Evolutionary conservation across 1,140 invertebrate genomes (phyloP).

Genomic region (Carposina sasakii): DNA sequence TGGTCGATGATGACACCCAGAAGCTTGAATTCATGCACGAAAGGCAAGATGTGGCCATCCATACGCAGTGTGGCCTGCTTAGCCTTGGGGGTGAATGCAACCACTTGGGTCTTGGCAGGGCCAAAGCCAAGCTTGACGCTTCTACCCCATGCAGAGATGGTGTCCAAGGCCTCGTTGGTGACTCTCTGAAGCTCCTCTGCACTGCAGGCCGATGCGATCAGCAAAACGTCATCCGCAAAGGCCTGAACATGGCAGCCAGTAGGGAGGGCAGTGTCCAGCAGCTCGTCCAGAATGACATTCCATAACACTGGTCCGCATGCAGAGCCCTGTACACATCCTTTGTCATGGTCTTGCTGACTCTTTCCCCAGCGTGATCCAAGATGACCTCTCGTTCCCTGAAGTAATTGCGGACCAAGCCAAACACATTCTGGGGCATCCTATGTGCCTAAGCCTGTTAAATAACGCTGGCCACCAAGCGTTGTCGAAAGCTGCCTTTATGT

Average conservation of each 20-base stretch:
- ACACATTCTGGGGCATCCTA: conserved; percentile 15
- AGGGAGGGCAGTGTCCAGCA: conserved; percentile 24
- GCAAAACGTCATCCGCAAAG: conserved; percentile 44
- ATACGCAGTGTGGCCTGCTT: not conserved
- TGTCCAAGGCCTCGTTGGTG: not conserved
- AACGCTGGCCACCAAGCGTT: conserved; percentile 23
- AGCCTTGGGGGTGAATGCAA: conserved; percentile 16
- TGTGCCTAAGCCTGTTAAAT: conserved; percentile 1
- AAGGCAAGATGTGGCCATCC: not conserved
- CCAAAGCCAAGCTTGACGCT: conserved; percentile 17
- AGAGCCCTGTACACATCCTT: conserved; percentile 61
- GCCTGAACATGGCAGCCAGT: conserved; percentile 27
- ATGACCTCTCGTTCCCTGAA: not conserved
- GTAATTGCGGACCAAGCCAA: conserved; percentile 5
- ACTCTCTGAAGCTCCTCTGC: conserved; percentile 12
- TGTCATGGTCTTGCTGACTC: conserved; percentile 12
- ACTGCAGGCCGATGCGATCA: conserved; percentile 21
- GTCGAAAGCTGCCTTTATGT: conserved; percentile 20
- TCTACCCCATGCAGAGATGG: conserved; percentile 16
- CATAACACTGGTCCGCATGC: conserved; percentile 51
- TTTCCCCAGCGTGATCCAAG: conserved; percentile 2
- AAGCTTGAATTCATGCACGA: too few relatives aligned
- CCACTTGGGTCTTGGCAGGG: conserved; percentile 17
- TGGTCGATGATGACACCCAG: too few relatives aligned
- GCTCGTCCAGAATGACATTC: conserved; percentile 52